Evolutionary conservation across 2,797 vertebrate genomes (phyloP).

Genomic region (Acestrorhynchus altus): DNA sequence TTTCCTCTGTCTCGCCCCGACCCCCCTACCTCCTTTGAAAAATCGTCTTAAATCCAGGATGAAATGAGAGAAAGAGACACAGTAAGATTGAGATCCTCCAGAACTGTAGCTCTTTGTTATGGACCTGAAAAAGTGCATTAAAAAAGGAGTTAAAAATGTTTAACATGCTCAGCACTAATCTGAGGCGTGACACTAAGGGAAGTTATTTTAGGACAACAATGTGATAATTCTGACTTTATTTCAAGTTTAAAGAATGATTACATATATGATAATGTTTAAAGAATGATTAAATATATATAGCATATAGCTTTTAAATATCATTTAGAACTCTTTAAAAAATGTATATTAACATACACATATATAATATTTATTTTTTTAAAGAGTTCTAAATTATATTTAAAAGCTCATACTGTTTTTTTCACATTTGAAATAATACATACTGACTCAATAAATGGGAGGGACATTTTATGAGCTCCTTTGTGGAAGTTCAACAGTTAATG

Average conservation of each 20-base stretch:
- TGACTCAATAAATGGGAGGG: too few species aligned
- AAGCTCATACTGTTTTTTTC: too few species aligned
- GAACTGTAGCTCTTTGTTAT: constrained; percentile 24
- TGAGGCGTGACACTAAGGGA: not conserved
- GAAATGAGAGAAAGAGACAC: constrained; percentile 55
- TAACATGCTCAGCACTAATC: not conserved
- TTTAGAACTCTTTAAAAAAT: too few species aligned
- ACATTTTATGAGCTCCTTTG: too few species aligned
- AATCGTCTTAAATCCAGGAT: constrained; percentile 58
- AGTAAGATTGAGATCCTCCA: constrained; percentile 41
- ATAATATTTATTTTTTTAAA: too few species aligned
- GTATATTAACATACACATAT: too few species aligned
- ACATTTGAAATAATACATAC: too few species aligned
- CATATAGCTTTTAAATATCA: too few species aligned
- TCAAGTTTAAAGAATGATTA: not conserved
- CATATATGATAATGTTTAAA: too few species aligned
- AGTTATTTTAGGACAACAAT: not conserved
- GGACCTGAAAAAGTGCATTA: constrained; percentile 20
- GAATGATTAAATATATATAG: not conserved
- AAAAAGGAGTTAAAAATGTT: constrained; percentile 19
- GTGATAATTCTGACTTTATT: not conserved
- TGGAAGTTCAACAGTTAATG: too few species aligned
- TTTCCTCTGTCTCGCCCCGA: not conserved
- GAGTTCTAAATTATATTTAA: too few species aligned
- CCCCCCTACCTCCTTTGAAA: constrained; percentile 13